These are phyloP conservation scores for Lamellibrachia luymesi DNA, from an alignment of 1,140 invertebrate genomes.

Conservation along the genomic window DNA sequence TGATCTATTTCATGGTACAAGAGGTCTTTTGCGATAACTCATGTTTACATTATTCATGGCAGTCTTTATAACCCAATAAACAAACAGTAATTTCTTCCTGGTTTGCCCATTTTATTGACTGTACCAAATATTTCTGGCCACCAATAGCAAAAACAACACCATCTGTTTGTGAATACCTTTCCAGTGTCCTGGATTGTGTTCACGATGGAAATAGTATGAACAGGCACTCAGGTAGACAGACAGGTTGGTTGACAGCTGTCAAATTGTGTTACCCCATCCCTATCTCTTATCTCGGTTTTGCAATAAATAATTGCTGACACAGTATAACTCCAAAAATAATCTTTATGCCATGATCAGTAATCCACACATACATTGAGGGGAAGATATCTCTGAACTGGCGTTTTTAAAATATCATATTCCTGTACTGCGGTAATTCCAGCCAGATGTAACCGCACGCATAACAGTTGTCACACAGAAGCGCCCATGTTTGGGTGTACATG, in stretches of 20 bases:
- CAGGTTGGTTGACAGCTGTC: neutral
- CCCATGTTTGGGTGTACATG: neutral
- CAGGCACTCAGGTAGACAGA: neutral
- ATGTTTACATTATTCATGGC: neutral
- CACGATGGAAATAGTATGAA: neutral
- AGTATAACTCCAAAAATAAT: neutral
- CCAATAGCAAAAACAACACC: neutral
- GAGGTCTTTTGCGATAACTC: neutral
- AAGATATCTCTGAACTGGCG: neutral
- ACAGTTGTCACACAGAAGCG: neutral
- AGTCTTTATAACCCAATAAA: neutral
- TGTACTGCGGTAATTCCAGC: neutral
- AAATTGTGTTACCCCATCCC: neutral
- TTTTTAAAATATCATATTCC: conserved; percentile 2
- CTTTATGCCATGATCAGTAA: neutral
- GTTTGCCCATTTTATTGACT: neutral
- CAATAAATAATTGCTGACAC: conserved; percentile 5
- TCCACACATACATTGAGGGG: neutral
- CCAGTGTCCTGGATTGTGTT: neutral
- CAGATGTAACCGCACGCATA: neutral
- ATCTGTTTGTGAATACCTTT: neutral
- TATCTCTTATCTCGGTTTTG: neutral
- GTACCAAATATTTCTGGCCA: neutral
- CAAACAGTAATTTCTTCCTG: neutral
- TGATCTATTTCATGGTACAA: neutral